Evolutionary conservation across 2,797 vertebrate genomes (phyloP), one percentile per base, ranked within the genome.

Genomic region (Dendrocincla tyrannina): DNA sequence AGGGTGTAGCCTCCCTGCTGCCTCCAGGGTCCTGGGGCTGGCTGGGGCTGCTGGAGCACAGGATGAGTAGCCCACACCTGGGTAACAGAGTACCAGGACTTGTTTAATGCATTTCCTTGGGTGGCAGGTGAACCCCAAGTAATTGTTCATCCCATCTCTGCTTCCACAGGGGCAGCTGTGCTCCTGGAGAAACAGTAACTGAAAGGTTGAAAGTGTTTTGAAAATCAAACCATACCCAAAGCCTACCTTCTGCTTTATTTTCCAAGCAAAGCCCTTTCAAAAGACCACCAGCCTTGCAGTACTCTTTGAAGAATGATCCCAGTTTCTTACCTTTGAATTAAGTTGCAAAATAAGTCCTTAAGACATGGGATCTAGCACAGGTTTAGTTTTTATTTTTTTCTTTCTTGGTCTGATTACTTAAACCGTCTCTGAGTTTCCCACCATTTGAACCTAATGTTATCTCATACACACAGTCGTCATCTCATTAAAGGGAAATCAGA

Each of bases 401-500:
- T 93, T 85, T 91, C 86, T 47, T 49, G 24, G 50, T 87, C 89
- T 98, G 98, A 98, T 98, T 98, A 98, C 98, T 98, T 98, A 98
- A 98, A 98, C 98, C 98, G 25, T 94, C 94, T 98, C 97, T 95
- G 81, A 98, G 97, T 98, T 98, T 98, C 97, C 97, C 97, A 98
- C 91, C 94, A 97, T 95, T 95, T 95, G 94, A 98, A 98, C 96
- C 91, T 93, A 73, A 95, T 70, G 98, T 99, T 99, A 99, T 99
- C 99, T 98, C 96, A 33, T 94, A 94, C 93, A 91, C 85, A 95
- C 99, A 99, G 98, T 98, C 82, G n/a, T 98, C 95, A 89, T 98
- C 98, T 99, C 98, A 99, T 99, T 99, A 99, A 99, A 98, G 98
- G 97, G 98, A 98, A 99, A 99, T 98, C 98, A 98, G 98, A 98